Percentiles rank a stretch among this genome's conserved stretches.
These are phyloP conservation scores for Nycteola revayana DNA, from an alignment of 2,888 invertebrate genomes.

Conservation along the genomic window DNA sequence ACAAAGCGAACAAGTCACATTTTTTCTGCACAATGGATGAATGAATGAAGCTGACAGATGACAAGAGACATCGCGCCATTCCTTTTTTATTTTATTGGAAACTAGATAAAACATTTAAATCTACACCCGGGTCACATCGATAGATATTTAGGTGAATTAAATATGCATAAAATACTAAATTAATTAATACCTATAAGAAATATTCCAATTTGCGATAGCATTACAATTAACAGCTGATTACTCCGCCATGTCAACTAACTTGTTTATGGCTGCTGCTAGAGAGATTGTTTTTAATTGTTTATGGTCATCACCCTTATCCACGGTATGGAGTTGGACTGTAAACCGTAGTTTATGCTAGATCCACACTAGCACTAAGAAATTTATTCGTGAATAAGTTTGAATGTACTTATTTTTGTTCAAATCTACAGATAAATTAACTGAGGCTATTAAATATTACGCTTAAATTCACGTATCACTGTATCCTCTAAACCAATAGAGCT, in stretches of 20 bases:
- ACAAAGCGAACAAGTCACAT: slow-evolving; percentile 75
- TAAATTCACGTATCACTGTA: no score
- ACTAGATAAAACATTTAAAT: slow-evolving; percentile 25
- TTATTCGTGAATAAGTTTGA: no score
- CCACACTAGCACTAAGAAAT: no score
- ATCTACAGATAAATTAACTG: no score
- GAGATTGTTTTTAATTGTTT: background rate
- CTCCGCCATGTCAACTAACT: slow-evolving; percentile 69
- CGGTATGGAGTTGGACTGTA: no score
- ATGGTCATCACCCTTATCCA: no score
- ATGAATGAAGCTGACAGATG: slow-evolving; percentile 76
- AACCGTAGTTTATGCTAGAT: no score
- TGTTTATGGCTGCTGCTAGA: slow-evolving; percentile 33
- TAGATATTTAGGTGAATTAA: slow-evolving; percentile 27
- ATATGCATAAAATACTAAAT: slow-evolving; percentile 20
- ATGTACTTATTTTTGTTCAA: no score
- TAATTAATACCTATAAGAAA: slow-evolving; percentile 31
- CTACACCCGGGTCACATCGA: slow-evolving; percentile 11
- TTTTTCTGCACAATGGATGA: slow-evolving; percentile 80
- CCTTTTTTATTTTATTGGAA: slow-evolving; percentile 41
- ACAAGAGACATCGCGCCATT: slow-evolving; percentile 78
- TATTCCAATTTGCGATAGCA: slow-evolving; percentile 57
- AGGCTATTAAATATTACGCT: no score
- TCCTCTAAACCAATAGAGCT: no score
- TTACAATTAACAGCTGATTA: slow-evolving; percentile 80